A percentile compares a stretch with the other conserved stretches of the same genome.
These are phyloP conservation scores for Muscidifurax raptorellus DNA, from an alignment of 1,140 invertebrate species.

Conservation along the genomic window DNA sequence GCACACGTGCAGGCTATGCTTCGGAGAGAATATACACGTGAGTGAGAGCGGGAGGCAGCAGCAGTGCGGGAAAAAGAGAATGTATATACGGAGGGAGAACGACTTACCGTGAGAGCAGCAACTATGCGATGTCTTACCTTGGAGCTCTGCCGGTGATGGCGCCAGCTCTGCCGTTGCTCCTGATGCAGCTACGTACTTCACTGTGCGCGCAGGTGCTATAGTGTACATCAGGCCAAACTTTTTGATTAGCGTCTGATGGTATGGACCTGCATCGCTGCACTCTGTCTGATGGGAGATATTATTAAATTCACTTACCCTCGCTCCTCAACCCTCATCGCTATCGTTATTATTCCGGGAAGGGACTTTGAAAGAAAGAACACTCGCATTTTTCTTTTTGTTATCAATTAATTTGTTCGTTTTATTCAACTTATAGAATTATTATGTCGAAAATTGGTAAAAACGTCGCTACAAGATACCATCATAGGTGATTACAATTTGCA, in stretches of 20 bases:
- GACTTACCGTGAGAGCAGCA: constrained; percentile 37
- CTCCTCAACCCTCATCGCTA: background rate
- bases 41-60: too few relatives aligned
- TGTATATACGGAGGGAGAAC: too few relatives aligned
- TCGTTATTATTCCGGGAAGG: background rate
- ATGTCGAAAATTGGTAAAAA: constrained; percentile 15
- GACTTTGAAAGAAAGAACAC: background rate
- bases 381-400: background rate
- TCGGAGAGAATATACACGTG: background rate
- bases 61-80: too few relatives aligned
- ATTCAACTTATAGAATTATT: constrained; percentile 27
- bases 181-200: background rate
- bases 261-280: background rate
- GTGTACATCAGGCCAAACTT: background rate
- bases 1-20: background rate
- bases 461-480: constrained; percentile 2
- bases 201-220: background rate
- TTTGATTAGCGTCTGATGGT: constrained; percentile 24
- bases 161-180: background rate
- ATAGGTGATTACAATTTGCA: constrained; percentile 21
- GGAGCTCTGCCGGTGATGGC: constrained; percentile 20
- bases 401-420: constrained; percentile 29
- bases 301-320: background rate
- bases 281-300: background rate
- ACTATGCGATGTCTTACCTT: background rate